These are phyloP conservation scores for Pharmacophagus antenor DNA, from an alignment of 2,888 invertebrate species.

Conservation along the genomic window DNA sequence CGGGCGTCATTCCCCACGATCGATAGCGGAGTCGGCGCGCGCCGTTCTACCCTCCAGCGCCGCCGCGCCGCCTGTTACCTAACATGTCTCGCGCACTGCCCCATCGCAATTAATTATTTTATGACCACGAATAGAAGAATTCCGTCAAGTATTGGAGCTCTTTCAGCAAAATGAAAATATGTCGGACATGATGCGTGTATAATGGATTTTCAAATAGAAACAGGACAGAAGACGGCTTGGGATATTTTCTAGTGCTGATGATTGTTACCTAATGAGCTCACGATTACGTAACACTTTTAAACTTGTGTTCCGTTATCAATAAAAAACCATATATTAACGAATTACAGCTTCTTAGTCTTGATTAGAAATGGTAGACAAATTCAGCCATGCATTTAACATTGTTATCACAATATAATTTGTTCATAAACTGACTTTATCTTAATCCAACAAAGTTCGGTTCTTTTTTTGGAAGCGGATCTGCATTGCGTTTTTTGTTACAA, in stretches of 20 bases:
- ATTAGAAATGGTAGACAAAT: too few relatives aligned
- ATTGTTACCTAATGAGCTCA: conserved; percentile 44
- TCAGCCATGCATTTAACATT: not conserved
- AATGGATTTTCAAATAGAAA: conserved; percentile 49
- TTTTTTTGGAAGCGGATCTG: not conserved
- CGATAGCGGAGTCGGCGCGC: conserved; percentile 76
- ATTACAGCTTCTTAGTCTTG: too few relatives aligned
- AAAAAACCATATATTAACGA: not conserved
- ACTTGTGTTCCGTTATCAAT: not conserved
- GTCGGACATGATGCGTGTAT: conserved; percentile 2
- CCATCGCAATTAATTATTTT: conserved; percentile 74
- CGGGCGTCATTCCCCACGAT: conserved; percentile 78
- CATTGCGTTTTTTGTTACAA: not conserved
- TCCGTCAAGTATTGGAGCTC: not conserved
- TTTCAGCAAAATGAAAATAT: not conserved
- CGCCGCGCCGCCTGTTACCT: conserved; percentile 64
- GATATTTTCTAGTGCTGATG: conserved; percentile 47
- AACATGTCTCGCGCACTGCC: conserved; percentile 72
- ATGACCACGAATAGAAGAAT: conserved; percentile 14
- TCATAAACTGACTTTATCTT: not conserved
- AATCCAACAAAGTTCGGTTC: not conserved
- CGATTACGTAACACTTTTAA: conserved; percentile 12
- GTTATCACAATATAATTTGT: not conserved
- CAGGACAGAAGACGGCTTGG: conserved; percentile 52
- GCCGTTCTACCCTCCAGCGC: conserved; percentile 64